Evolutionary conservation across 2,888 invertebrate genomes (phyloP), one percentile per base, ranked within the genome.

Genomic region (Cantharis rufa): DNA sequence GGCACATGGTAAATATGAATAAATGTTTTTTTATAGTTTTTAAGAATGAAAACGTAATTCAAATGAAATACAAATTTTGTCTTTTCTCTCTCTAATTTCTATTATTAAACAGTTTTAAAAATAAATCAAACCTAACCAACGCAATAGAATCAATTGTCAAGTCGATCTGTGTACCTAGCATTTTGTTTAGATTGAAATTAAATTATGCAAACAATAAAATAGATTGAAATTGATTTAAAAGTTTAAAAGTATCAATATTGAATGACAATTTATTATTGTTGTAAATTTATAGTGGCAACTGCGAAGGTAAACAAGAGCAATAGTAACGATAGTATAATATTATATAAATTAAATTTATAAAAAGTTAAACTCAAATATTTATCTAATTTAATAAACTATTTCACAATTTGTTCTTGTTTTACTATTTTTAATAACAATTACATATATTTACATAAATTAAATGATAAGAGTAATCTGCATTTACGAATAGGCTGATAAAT

Each of bases 1-100:
- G 18, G 97, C 98, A 5, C 98, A 99, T 88, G 98, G 98, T 98
- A 91, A 91, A 92, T 48, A 48, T n/a, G 13, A n/a, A 5, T 32
- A 13, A 32, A 13, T 13, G 1, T 32, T 32, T 5, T 13, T n/a
- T 7, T 4, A n/a, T 48, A n/a, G 0, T n/a, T 48, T 48, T 48
- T 48, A 7, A n/a, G 2, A 48, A 7, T 9, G n/a, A 48, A 48
- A n/a, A 7, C 9, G 7, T n/a, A 48, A 7, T 0, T 32, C 4
- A 13, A 3, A n/a, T 7, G 9, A 48, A 48, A 1, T 48, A n/a
- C 7, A n/a, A 48, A 48, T 48, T 48, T 48, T 48, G n/a, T n/a
- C 4, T 32, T 48, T 9, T 48, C 48, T 48, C 48, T 48, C n/a
- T 48, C 48, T 2, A 48, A 48, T 48, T 48, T 48, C 48, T 48